Percentiles rank a stretch among this genome's conserved stretches.
Conservation (phyloP, 2,113 vertebrate genomes). For the Egretta garzetta region DNA sequence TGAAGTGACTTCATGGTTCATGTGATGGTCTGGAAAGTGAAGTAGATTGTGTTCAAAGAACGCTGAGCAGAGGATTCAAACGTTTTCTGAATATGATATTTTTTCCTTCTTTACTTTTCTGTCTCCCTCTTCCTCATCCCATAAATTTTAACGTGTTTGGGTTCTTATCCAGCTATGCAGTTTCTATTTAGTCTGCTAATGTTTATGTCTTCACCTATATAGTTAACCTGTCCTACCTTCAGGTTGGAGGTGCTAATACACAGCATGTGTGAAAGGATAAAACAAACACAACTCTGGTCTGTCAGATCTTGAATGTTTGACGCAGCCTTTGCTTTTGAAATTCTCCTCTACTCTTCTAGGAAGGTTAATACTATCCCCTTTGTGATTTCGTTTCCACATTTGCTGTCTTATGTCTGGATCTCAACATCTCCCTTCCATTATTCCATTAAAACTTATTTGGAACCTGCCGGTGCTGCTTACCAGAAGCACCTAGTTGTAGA, state of each 20-base stretch:
- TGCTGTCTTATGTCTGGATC: not conserved
- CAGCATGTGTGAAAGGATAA: not conserved
- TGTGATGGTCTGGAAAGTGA: not conserved
- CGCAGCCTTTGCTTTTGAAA: not conserved
- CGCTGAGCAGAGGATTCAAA: not conserved
- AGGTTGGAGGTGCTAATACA: not conserved
- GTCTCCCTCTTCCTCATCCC: not conserved
- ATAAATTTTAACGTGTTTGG: not conserved
- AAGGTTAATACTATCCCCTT: accelerated
- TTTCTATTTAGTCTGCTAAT: not conserved
- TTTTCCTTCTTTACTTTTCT: not conserved
- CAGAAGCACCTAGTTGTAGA: not conserved
- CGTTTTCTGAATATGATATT: not conserved
- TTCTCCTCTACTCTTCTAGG: not conserved
- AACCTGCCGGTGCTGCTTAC: not conserved
- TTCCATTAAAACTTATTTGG: not conserved
- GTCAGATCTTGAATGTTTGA: not conserved
- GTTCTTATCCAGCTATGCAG: not conserved
- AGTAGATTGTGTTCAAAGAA: not conserved
- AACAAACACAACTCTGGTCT: not conserved
- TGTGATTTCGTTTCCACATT: not conserved
- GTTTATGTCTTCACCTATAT: not conserved
- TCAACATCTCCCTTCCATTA: not conserved
- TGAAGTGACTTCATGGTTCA: not conserved
- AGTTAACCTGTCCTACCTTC: not conserved